These are phyloP conservation scores for Ecliptopera silaceata DNA, from an alignment of 2,888 invertebrate genomes.

Conservation along the genomic window DNA sequence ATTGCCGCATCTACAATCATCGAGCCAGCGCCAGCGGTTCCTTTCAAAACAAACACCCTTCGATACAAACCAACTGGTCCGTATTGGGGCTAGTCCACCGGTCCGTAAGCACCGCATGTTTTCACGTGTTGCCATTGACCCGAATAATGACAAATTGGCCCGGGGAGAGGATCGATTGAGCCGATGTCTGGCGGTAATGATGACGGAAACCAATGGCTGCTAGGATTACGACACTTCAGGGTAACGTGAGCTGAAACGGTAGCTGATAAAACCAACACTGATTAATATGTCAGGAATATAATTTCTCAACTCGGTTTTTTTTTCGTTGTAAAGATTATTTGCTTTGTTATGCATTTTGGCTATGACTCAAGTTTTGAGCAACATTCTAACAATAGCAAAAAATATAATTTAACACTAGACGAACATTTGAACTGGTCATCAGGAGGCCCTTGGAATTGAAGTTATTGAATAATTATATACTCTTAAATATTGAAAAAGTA, in stretches of 20 bases:
- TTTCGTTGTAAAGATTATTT: too few species aligned
- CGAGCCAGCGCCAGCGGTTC: not conserved
- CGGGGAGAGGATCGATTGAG: conserved; percentile 30
- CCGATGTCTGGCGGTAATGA: conserved; percentile 32
- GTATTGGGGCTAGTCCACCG: not conserved
- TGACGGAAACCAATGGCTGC: conserved; percentile 19
- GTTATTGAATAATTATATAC: too few species aligned
- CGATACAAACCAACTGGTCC: conserved; percentile 12
- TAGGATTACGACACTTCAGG: conserved; percentile 1
- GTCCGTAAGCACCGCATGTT: conserved; percentile 16
- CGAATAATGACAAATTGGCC: conserved; percentile 35
- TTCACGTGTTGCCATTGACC: conserved; percentile 30
- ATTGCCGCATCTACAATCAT: not conserved
- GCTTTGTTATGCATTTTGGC: too few species aligned
- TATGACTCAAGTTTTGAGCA: too few species aligned
- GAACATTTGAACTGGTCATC: too few species aligned
- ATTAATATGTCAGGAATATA: too few species aligned
- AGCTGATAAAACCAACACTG: too few species aligned
- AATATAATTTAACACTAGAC: too few species aligned
- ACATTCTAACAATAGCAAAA: too few species aligned
- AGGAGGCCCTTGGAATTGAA: too few species aligned
- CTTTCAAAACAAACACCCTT: conserved; percentile 5
- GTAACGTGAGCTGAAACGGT: not conserved
- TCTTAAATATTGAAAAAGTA: too few species aligned
- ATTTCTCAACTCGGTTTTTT: too few species aligned